Conservation (phyloP, 1,140 invertebrate genomes). For the Drosophila paulistorum region DNA sequence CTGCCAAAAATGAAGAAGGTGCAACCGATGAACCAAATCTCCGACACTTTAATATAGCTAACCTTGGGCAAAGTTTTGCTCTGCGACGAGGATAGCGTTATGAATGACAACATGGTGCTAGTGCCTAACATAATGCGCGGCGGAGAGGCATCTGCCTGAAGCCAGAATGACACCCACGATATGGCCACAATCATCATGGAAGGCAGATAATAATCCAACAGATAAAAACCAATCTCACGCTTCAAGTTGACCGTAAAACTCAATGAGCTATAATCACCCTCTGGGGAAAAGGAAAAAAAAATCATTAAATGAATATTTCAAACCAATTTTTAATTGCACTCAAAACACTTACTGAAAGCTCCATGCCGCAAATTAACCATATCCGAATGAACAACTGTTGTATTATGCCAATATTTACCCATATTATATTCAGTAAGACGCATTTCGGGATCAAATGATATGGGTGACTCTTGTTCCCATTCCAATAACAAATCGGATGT, state of each 20-base stretch:
- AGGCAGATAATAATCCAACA: slow-evolving; percentile 95
- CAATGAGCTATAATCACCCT: slow-evolving; percentile 91
- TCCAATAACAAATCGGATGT: slow-evolving; percentile 88
- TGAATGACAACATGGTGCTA: slow-evolving; percentile 94
- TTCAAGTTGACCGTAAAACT: slow-evolving; percentile 90
- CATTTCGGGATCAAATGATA: slow-evolving; percentile 89
- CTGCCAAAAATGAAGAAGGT: slow-evolving; percentile 93
- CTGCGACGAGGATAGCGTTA: slow-evolving; percentile 91
- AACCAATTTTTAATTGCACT: no score
- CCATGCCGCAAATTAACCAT: slow-evolving; percentile 85
- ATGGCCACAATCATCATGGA: slow-evolving; percentile 94
- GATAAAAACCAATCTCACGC: slow-evolving; percentile 93
- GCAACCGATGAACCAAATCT: slow-evolving; percentile 94
- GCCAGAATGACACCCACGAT: slow-evolving; percentile 96
- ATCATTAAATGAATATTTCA: no score
- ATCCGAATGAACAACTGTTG: slow-evolving; percentile 86
- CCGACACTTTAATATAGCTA: slow-evolving; percentile 94
- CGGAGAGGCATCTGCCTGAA: slow-evolving; percentile 93
- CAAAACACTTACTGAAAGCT: slow-evolving; percentile 85
- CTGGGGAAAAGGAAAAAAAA: slow-evolving; percentile 81
- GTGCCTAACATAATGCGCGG: slow-evolving; percentile 91
- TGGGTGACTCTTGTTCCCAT: slow-evolving; percentile 89
- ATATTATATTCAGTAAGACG: slow-evolving; percentile 92
- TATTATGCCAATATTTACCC: slow-evolving; percentile 88
- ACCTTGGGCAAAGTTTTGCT: slow-evolving; percentile 92